Evolutionary conservation across 2,888 invertebrate genomes (phyloP), one percentile per base, ranked within the genome.

Genomic region (Auanema sp.): DNA sequence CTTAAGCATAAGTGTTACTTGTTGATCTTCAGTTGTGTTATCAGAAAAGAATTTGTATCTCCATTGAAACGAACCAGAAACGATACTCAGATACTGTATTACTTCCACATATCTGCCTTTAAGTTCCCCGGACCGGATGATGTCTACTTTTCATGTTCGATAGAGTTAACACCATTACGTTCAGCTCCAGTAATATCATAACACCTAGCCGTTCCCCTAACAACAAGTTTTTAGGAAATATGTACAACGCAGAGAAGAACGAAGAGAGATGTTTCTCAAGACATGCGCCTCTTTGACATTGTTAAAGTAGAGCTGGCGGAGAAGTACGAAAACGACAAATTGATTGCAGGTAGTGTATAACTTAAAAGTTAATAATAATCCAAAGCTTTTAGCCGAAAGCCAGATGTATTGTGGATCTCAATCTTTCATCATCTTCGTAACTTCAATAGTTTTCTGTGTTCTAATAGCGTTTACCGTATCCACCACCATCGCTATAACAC

Each of bases 121-220:
- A 75, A 72, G 59, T 83, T 83, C 55, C 83, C 83, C 14, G 79
- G 78, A 4, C 78, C 79, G 1, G 74, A 77, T 56, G 83, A 83
- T 64, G 83, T 83, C 33, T 83, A 82, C 66, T 83, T 83, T 65
- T 78, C 80, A 8, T 83, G 83, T 58, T 76, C 79, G 2, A 80
- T 83, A 24, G 83, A 83, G 60, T 64, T 81, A 49, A 83, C 83
- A 42, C 75, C 75, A 8, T 68, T 63, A 44, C 75, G 71, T 65
- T 65, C 68, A 42, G 79, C 79, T 24, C 74, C 79, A 21, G 79
- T 76, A 42, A 53, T 66, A 14, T n/a, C n/a, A n/a, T n/a, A 67
- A 71, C 42, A 21, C 53, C 21, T 25, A 14, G 16, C 24, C 4
- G 14, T 14, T 16, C 33, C 12, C 14, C 21, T 14, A n/a, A 21